Base-by-base conservation (phyloP, 2,113 vertebrate genomes). In the Illadopsis cleaveri region DNA sequence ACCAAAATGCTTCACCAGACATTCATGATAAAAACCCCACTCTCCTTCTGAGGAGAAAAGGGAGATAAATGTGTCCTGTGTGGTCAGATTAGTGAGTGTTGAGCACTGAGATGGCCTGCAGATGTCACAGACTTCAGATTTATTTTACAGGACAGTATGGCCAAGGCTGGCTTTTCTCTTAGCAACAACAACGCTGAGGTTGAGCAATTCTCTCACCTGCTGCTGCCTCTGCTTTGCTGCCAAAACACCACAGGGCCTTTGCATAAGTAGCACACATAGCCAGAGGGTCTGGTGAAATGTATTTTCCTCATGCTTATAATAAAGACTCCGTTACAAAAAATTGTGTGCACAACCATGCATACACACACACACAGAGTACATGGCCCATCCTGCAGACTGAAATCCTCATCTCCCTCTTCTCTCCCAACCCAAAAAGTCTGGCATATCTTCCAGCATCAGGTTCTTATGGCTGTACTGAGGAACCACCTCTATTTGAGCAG, bases 191-290 rank as follows among this genome's bases (percentile, higher is more conserved):
- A 42, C 56, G 71, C 38, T 80, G 68, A 42, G 42, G 42, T 86
- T 87, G 83, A 94, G 91, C 92, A 90, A 9, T 80, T 93, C 84
- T 73, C 88, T 92, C 85, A 96, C 58, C 75, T 94, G 66, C 82
- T 93, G 75, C 88, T 57, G 79, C 62, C 66, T 90, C 76, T 91
- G 78, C 68, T 77, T 70, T 56, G 54, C 51, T 61, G 84, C 70
- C 79, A 95, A 86, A 91, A 94, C 45, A 95, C 82, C 77, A 42
- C 27, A 51, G 60, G 37, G 38, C 64, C 84, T 86, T 71, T 77
- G 58, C 75, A 42, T 78, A 84, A 86, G 62, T 33, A 64, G 44
- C 22, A 94, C 15, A 54, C 30, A 38, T 15, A 88, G 71, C 35
- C 85, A 78, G 22, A 45, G 23, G 24, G 53, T 45, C 18, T 37